Conservation (phyloP, 2,113 vertebrate genomes). For the Brachionichthys hirsutus region DNA sequence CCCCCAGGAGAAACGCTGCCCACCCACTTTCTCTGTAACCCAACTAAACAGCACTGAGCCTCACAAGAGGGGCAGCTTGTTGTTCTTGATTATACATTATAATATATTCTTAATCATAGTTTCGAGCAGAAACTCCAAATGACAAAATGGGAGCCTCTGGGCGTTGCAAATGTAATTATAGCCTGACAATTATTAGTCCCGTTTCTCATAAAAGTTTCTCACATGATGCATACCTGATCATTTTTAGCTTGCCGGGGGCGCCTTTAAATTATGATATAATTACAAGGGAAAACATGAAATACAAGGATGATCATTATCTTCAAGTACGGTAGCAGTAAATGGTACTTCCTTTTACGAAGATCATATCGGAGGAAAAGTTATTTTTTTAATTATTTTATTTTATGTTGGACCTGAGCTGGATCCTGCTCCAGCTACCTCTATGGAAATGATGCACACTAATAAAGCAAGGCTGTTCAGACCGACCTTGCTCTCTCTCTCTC, state of each 20-base stretch:
- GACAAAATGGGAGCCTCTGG: slow-evolving; percentile 60
- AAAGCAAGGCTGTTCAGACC: neutral
- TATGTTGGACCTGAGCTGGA: slow-evolving; percentile 11
- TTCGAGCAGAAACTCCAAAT: slow-evolving; percentile 58
- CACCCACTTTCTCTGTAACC: slow-evolving; percentile 58
- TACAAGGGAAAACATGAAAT: slow-evolving; percentile 71
- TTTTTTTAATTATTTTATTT: slow-evolving; percentile 49
- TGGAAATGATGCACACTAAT: neutral
- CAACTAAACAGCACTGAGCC: slow-evolving; percentile 20
- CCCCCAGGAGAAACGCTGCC: slow-evolving; percentile 51
- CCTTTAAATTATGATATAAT: slow-evolving; percentile 73
- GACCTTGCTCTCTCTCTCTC: neutral
- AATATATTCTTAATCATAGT: slow-evolving; percentile 64
- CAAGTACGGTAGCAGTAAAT: slow-evolving; percentile 51
- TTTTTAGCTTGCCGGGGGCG: slow-evolving; percentile 59
- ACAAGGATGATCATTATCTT: slow-evolving; percentile 64
- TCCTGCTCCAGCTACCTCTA: slow-evolving; percentile 1
- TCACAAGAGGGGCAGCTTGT: slow-evolving; percentile 14
- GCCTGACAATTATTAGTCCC: slow-evolving; percentile 69
- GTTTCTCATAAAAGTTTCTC: slow-evolving; percentile 61
- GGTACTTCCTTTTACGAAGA: slow-evolving; percentile 48
- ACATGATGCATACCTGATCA: slow-evolving; percentile 44
- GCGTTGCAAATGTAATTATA: slow-evolving; percentile 72
- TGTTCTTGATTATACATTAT: slow-evolving; percentile 29
- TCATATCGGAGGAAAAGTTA: slow-evolving; percentile 42